Base-by-base conservation (phyloP, 2,797 vertebrate species). In the Bryconaethiops microstoma region DNA sequence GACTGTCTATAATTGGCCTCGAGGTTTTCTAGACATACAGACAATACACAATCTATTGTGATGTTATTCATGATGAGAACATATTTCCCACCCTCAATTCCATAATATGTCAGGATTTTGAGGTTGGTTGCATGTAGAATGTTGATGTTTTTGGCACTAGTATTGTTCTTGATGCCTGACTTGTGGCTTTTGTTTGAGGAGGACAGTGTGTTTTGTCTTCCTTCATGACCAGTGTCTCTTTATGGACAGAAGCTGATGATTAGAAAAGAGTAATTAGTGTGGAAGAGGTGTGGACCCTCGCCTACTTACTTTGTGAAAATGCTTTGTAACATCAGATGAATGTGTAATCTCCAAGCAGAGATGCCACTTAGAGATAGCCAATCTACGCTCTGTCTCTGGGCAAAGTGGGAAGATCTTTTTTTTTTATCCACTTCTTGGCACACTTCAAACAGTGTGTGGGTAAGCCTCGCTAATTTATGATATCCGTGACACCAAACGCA, bases 401-500 rank as follows among this genome's bases (percentile, higher is more conserved):
- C 87, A 86, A 86, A 88, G 35, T 55, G 68, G 74, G 79, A 76
- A 81, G 83, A 82, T 83, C 82, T 86, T 83, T 88, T 88, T 89
- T 78, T 81, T 64, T 77, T 35, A 74, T 78, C 82, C 80, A 64
- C 74, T 83, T 85, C 81, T 87, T 92, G 91, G 90, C 90, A 92
- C 88, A 87, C 91, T 92, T 92, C 90, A 92, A 90, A 89, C 89
- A 89, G 89, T 64, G 84, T 85, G 80, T 70, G 88, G 89, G 91
- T 91, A 91, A 90, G 90, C 88, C 89, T 86, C 87, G 88, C 91
- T 94, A 94, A 94, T 95, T 93, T 86, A 94, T 91, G 90, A 81
- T 89, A 92, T 94, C 91, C 91, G 88, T 91, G 91, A 93, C 90
- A 92, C 93, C 73, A 88, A 92, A 93, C 92, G 91, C 91, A 93